Conservation (phyloP, 2,888 invertebrate species). For the Deilephila porcellus region DNA sequence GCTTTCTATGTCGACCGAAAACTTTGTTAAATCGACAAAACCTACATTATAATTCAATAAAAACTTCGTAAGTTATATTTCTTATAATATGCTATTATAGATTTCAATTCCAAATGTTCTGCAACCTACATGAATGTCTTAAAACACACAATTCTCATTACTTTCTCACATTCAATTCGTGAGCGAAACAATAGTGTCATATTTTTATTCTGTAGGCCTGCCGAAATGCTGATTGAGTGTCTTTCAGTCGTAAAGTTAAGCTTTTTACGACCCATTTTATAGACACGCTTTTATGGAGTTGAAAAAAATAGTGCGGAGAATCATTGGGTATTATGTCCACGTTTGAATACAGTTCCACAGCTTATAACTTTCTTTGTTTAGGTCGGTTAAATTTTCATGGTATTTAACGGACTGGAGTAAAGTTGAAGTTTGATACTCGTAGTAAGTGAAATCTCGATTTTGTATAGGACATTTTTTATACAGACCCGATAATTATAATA, state of each 20-base stretch:
- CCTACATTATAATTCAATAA: no score
- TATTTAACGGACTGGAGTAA: no score
- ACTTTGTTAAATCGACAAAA: no score
- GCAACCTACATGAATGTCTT: neutral
- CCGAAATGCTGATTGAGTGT: constrained; percentile 15
- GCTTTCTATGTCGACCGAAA: no score
- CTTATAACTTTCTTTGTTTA: neutral
- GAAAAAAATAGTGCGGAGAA: constrained; percentile 16
- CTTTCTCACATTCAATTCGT: neutral
- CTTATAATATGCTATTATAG: no score
- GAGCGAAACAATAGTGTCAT: neutral
- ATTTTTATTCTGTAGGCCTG: neutral
- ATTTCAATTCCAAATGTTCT: no score
- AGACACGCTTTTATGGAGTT: neutral
- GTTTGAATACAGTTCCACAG: neutral
- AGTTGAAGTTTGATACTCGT: no score
- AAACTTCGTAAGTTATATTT: no score
- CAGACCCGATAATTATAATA: no score
- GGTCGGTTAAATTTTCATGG: neutral
- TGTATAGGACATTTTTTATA: no score
- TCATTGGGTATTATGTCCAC: neutral
- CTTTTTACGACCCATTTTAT: constrained; percentile 22
- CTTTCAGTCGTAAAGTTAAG: constrained; percentile 12
- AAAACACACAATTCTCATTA: no score
- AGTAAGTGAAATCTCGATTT: no score